A percentile compares a stretch with the other conserved stretches of the same genome.
These are phyloP conservation scores for Callyntrura guangdongensis DNA, from an alignment of 2,888 invertebrate species.

Conservation along the genomic window DNA sequence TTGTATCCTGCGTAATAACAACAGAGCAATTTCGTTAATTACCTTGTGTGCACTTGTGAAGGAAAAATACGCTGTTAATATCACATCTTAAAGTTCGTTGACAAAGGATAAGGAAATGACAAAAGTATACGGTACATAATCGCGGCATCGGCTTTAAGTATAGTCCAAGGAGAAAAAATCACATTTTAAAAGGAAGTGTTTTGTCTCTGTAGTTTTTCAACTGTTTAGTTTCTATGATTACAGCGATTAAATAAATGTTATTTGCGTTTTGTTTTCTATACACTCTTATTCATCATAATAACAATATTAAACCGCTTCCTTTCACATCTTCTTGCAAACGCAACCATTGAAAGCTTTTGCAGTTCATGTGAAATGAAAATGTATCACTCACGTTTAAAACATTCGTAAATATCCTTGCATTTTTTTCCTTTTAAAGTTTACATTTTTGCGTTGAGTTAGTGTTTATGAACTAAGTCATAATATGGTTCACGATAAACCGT, in stretches of 20 bases:
- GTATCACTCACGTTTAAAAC: slow-evolving; percentile 13
- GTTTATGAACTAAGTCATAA: background rate
- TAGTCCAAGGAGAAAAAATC: slow-evolving; percentile 21
- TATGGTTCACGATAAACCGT: background rate
- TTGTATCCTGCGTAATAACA: background rate
- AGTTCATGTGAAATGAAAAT: slow-evolving; percentile 35
- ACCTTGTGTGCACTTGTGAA: slow-evolving; percentile 18
- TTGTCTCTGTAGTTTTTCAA: slow-evolving; percentile 9
- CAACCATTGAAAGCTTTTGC: slow-evolving; percentile 36
- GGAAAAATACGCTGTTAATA: background rate
- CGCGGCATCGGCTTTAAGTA: slow-evolving; percentile 19
- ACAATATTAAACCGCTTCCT: slow-evolving; percentile 30
- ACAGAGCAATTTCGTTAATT: slow-evolving; percentile 6
- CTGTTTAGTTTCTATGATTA: slow-evolving; percentile 45
- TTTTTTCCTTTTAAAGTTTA: background rate
- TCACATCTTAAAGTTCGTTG: slow-evolving; percentile 52
- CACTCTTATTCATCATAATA: background rate
- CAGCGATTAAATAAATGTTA: slow-evolving; percentile 47
- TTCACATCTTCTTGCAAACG: slow-evolving; percentile 56
- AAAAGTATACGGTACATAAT: slow-evolving; percentile 30
- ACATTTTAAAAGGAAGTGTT: slow-evolving; percentile 63
- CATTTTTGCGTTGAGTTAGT: background rate
- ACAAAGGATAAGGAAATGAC: slow-evolving; percentile 69
- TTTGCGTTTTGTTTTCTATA: slow-evolving; percentile 28
- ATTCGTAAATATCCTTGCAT: background rate